Conservation (phyloP, 2,888 invertebrate genomes). For the Rhyacophila evoluta region DNA sequence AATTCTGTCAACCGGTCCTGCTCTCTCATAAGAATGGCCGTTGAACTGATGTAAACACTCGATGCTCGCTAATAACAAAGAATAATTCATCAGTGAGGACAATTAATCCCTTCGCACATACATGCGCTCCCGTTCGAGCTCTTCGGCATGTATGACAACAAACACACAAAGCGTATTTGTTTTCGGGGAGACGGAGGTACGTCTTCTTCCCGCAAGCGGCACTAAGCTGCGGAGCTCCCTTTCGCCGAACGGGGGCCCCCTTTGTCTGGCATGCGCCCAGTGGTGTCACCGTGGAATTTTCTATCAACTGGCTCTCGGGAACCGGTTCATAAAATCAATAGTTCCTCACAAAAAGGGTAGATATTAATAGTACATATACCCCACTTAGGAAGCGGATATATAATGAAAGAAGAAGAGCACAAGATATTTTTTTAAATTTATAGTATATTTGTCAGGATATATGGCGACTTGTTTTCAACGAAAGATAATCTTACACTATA, state of each 20-base stretch:
- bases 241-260: slow-evolving; percentile 27
- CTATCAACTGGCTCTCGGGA: too few relatives aligned
- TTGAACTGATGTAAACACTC: slow-evolving; percentile 40
- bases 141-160: slow-evolving; percentile 38
- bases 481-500: too few relatives aligned
- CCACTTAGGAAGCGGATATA: too few relatives aligned
- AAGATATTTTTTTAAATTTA: too few relatives aligned
- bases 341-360: too few relatives aligned
- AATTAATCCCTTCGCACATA: slow-evolving; percentile 50
- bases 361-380: too few relatives aligned
- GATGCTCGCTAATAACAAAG: slow-evolving; percentile 49
- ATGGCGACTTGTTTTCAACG: too few relatives aligned
- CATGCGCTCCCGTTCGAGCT: slow-evolving; percentile 38
- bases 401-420: too few relatives aligned
- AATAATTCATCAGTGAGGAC: slow-evolving; percentile 51
- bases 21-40: background rate
- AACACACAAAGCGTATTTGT: slow-evolving; percentile 49
- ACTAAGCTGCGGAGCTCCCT: slow-evolving; percentile 30
- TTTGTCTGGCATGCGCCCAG: background rate
- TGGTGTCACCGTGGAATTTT: too few relatives aligned
- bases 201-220: slow-evolving; percentile 33
- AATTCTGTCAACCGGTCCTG: slow-evolving; percentile 7
- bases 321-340: too few relatives aligned
- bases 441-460: too few relatives aligned
- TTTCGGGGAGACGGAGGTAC: slow-evolving; percentile 32